A percentile compares a stretch with the other conserved stretches of the same genome.
Conservation (phyloP, 2,113 vertebrate species). For the Muscicapa adusta region DNA sequence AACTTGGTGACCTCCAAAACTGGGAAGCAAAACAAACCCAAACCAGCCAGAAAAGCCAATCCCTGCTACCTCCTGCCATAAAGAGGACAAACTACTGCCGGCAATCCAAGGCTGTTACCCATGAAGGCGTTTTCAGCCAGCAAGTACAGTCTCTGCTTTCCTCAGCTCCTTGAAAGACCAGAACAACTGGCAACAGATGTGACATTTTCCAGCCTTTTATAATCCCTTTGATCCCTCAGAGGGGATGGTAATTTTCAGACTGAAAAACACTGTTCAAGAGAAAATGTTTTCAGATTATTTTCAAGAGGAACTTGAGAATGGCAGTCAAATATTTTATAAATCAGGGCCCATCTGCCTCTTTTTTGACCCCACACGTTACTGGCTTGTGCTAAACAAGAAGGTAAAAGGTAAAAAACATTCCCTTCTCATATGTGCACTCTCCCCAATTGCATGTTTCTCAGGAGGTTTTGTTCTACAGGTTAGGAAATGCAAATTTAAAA, state of each 20-base stretch:
- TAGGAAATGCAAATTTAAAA: background rate
- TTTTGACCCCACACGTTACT: background rate
- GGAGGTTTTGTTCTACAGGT: background rate
- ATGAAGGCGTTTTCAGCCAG: background rate
- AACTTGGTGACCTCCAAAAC: background rate
- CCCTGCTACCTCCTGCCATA: background rate
- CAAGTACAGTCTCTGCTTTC: background rate
- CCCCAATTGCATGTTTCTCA: fast-evolving
- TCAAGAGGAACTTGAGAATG: background rate
- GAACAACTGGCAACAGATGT: background rate
- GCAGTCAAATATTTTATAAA: background rate
- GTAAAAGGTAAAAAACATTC: fast-evolving
- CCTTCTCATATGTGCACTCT: background rate
- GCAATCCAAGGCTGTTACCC: background rate
- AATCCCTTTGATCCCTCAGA: background rate
- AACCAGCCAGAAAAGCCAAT: background rate
- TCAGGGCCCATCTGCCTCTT: fast-evolving
- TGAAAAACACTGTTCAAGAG: background rate
- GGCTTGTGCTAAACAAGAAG: background rate
- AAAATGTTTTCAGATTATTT: background rate
- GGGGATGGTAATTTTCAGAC: background rate
- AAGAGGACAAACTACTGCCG: background rate
- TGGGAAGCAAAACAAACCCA: background rate
- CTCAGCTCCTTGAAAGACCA: background rate
- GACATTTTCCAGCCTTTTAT: background rate